Evolutionary conservation across 2,888 invertebrate genomes (phyloP), one percentile per base, ranked within the genome.

Genomic region (Polymixis flavicincta): DNA sequence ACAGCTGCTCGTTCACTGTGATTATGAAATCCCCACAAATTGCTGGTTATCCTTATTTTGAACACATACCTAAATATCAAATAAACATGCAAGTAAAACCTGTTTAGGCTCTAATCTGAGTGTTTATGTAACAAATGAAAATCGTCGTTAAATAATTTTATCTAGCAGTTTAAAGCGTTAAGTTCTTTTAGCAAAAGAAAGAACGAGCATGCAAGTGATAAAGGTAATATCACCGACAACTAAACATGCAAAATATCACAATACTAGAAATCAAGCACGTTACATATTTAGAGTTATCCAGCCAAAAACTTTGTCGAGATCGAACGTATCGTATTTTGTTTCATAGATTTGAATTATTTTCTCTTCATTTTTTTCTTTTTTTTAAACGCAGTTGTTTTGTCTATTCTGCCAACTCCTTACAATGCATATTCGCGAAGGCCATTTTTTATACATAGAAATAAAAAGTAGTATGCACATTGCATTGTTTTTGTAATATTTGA

Each of bases 321-420:
- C 32, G 32, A 32, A 4, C 2, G 4, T 4, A 32, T 13, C 45
- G n/a, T 60, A 28, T 37, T 74, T 66, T n/a, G 66, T n/a, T 54
- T 37, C 13, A 19, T 60, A 13, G 25, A 59, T 75, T 78, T 76
- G 60, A 78, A 60, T 52, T 22, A 25, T 45, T 69, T 54, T 32
- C 2, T n/a, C 22, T 5, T 6, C 11, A 11, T 17, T 19, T 48
- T 78, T 48, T 59, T 60, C 0, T 28, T 54, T 2, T 13, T 0
- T 9, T 0, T 9, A 13, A 9, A 61, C 0, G 54, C 80, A 55
- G 14, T 72, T 50, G 54, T 80, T 42, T 71, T 54, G 8, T n/a
- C 2, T 61, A 42, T 80, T 80, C 76, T 73, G 80, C 76, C 76
- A 4, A 2, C 37, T 14, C 3, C 13, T n/a, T 14, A 1, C 2